Base-by-base conservation (phyloP, 2,888 invertebrate species). In the Clistopyga incitator region DNA sequence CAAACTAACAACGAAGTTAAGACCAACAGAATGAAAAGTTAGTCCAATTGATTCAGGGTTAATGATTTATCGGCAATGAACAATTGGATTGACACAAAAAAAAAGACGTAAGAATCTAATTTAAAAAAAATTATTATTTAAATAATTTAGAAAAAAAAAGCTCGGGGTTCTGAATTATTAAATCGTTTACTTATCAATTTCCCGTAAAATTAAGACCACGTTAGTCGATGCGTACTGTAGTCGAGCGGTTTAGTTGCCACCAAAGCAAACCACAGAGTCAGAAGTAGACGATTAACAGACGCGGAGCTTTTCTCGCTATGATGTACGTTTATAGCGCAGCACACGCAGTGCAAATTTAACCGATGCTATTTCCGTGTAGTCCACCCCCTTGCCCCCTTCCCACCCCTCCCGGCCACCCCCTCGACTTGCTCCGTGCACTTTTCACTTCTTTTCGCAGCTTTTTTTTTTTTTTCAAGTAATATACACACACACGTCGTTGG, bases 281-380 rank as follows among this genome's bases (percentile, higher is more conserved):
- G 18, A 61, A 61, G 77, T 82, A 88, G 90, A 90, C 90, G 90
- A 88, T 88, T 89, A 90, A 90, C 90, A 90, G 90, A 90, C 88
- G 84, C 88, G 71, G 20, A 20, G 84, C 78, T 86, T 84, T 85
- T 87, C 50, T 56, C n/a, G 79, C 87, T 88, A 88, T 88, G 89
- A 88, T 87, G 87, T 86, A 88, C 87, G 86, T 85, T 89, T 88
- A 90, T 90, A 90, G 88, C 89, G 83, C 85, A 86, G 38, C 64
- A 78, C 64, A 86, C 81, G 84, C 38, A 38, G 83, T 84, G 87
- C 88, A 89, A 90, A 90, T 89, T 90, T 90, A 90, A 88, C 88
- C 90, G 47, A 79, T 78, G 87, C 87, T 90, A 90, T 90, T 90
- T 89, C 87, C 84, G 87, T 85, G 65, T 67, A 74, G 47, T 78